Evolutionary conservation across 2,113 vertebrate genomes (phyloP).

Genomic region (Gymnogyps californianus): DNA sequence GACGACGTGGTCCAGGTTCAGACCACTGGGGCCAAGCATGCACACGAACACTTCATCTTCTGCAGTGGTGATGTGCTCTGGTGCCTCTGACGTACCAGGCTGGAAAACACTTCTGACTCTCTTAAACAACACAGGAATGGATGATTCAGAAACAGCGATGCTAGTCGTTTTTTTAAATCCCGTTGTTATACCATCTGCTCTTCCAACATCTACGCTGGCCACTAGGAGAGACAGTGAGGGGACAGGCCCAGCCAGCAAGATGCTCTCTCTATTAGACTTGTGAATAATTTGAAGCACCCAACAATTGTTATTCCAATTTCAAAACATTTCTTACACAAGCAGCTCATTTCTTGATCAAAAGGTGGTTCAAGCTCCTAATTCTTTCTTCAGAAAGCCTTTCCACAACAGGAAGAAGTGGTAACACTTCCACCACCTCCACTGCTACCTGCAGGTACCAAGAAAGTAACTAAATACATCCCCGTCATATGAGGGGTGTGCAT

Average conservation of each 20-base stretch:
- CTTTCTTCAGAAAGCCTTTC: not conserved
- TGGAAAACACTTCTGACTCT: not conserved
- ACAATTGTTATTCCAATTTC: not conserved
- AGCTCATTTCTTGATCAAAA: not conserved
- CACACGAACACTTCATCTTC: not conserved
- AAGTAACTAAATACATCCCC: fast-evolving
- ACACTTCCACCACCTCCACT: not conserved
- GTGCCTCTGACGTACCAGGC: not conserved
- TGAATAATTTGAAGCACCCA: not conserved
- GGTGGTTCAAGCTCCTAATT: not conserved
- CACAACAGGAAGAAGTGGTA: not conserved
- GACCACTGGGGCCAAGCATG: not conserved
- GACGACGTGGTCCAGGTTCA: fast-evolving
- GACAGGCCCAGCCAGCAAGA: not conserved
- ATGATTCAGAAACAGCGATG: not conserved
- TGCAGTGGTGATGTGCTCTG: fast-evolving
- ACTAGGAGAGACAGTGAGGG: not conserved
- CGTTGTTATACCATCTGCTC: not conserved
- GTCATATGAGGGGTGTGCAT: fast-evolving
- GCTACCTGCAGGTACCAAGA: not conserved
- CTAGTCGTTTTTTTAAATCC: not conserved
- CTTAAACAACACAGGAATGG: fast-evolving
- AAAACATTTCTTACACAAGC: not conserved
- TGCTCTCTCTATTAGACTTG: not conserved
- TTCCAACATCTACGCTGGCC: fast-evolving